phyloP scores from a whole-genome alignment of 2,888 invertebrate genomes.

The Ichneumon xanthorius region DNA sequence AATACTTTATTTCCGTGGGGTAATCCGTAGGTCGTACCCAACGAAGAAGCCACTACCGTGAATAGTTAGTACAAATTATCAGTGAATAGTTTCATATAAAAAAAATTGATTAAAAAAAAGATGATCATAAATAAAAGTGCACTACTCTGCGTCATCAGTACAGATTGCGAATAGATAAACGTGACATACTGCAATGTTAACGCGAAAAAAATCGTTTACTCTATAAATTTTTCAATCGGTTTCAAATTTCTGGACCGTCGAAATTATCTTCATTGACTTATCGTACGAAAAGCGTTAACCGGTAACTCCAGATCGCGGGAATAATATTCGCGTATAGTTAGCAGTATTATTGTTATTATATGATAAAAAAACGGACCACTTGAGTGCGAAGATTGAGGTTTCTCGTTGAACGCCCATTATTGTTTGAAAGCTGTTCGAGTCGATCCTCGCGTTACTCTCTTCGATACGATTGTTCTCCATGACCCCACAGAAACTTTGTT shows the following conservation, averaged over 20 bases:
- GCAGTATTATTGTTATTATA: neutral
- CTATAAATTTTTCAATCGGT: neutral
- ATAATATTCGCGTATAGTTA: slow-evolving; percentile 21
- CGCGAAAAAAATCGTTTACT: neutral
- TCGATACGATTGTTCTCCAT: slow-evolving; percentile 18
- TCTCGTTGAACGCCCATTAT: neutral
- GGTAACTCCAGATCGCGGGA: slow-evolving; percentile 12
- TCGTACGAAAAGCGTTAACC: neutral
- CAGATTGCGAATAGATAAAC: neutral
- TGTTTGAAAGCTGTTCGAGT: slow-evolving; percentile 33
- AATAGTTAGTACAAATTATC: neutral
- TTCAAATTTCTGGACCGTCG: neutral
- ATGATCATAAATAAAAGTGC: neutral
- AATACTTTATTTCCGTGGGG: slow-evolving; percentile 18
- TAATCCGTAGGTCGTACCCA: neutral
- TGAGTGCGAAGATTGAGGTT: slow-evolving; percentile 9
- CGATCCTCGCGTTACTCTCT: neutral
- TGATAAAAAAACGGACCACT: slow-evolving; percentile 3
- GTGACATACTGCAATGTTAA: neutral
- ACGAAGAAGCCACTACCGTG: neutral
- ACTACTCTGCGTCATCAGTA: neutral
- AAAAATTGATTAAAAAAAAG: neutral
- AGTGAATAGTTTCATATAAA: neutral
- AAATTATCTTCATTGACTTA: neutral
- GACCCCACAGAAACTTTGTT: slow-evolving; percentile 40